Percentiles rank a stretch among this genome's conserved stretches.
These are phyloP conservation scores for Seriola aureovittata DNA, from an alignment of 2,113 vertebrate genomes.

Conservation along the genomic window DNA sequence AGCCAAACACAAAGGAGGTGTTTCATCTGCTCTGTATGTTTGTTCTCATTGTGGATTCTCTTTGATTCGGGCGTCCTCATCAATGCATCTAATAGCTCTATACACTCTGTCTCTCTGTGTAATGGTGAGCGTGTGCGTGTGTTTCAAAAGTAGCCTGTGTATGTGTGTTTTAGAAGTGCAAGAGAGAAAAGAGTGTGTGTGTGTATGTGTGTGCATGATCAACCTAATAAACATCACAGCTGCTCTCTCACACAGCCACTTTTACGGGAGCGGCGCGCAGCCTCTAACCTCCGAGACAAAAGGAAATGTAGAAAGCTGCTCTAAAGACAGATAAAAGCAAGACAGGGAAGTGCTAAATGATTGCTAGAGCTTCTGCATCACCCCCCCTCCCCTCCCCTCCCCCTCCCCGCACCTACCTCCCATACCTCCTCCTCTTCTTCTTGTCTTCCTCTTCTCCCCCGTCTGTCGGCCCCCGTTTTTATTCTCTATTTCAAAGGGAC, in stretches of 20 bases:
- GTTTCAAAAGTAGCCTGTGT: conserved; percentile 12
- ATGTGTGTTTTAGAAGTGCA: conserved; percentile 9
- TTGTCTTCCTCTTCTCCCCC: conserved; percentile 19
- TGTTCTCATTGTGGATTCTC: conserved; percentile 74
- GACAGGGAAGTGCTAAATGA: conserved; percentile 76
- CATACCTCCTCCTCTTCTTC: conserved; percentile 17
- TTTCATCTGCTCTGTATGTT: conserved; percentile 74
- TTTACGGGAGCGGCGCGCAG: conserved; percentile 55
- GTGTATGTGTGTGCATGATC: conserved; percentile 21
- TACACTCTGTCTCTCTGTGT: conserved; percentile 27
- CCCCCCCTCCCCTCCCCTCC: neutral
- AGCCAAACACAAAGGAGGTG: conserved; percentile 67
- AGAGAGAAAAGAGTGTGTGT: conserved; percentile 7
- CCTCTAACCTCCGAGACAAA: conserved; percentile 74
- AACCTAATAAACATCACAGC: conserved; percentile 69
- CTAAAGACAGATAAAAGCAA: conserved; percentile 77
- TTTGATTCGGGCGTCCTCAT: conserved; percentile 70
- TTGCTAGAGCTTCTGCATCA: conserved; percentile 64
- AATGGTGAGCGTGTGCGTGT: conserved; percentile 26
- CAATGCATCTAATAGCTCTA: conserved; percentile 66
- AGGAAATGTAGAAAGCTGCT: conserved; percentile 78
- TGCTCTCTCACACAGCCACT: conserved; percentile 61
- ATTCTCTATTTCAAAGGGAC: conserved; percentile 73
- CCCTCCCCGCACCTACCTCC: conserved; percentile 24
- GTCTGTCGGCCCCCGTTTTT: conserved; percentile 42